These are phyloP conservation scores for Muricea muricata DNA, from an alignment of 92 coral and sea anemone species.

Conservation along the genomic window DNA sequence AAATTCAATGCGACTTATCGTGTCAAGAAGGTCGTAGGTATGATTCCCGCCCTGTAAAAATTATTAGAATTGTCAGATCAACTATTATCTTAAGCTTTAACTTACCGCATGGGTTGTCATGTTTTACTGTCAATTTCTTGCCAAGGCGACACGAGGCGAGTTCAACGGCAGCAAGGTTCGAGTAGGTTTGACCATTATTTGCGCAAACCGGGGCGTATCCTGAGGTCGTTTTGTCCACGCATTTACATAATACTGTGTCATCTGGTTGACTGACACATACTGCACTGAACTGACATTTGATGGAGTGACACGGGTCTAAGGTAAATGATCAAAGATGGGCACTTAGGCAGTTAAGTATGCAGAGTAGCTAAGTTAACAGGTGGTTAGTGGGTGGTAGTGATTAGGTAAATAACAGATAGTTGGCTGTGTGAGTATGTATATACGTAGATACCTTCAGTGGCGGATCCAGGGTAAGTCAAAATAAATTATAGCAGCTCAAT, in stretches of 20 bases:
- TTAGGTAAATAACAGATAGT: neutral
- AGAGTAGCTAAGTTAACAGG: too few relatives aligned
- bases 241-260: slow-evolving; percentile 80
- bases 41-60: too few relatives aligned
- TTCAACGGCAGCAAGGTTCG: slow-evolving; percentile 10
- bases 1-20: too few relatives aligned
- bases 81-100: too few relatives aligned
- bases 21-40: too few relatives aligned
- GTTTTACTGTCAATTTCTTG: slow-evolving; percentile 21
- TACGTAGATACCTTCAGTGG: too few relatives aligned
- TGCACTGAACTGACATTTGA: slow-evolving; percentile 75
- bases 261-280: slow-evolving; percentile 84
- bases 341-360: neutral
- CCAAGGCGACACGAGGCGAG: slow-evolving; percentile 44
- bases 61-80: too few relatives aligned
- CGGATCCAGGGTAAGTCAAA: too few relatives aligned
- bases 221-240: slow-evolving; percentile 49
- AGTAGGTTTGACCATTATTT: slow-evolving; percentile 33
- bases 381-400: too few relatives aligned
- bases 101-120: slow-evolving; percentile 40
- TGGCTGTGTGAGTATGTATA: neutral
- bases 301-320: slow-evolving; percentile 87
- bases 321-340: neutral
- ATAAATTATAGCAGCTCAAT: too few relatives aligned
- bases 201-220: slow-evolving; percentile 5